Percentiles rank a stretch among this genome's conserved stretches.
Conservation (phyloP, 2,797 vertebrate species). For the Onychomys leucogaster region DNA sequence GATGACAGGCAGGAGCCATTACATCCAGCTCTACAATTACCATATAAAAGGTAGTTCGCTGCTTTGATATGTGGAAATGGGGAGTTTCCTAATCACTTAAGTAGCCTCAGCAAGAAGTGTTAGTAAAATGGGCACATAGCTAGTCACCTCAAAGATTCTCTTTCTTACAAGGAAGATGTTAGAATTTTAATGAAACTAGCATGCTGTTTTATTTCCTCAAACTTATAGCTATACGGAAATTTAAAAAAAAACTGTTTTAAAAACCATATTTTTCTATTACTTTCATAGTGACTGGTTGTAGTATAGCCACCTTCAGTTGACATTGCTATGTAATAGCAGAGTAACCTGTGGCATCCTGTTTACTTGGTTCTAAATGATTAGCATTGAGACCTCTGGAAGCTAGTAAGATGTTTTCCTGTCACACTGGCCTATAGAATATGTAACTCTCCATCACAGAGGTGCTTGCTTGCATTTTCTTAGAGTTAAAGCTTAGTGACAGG, state of each 20-base stretch:
- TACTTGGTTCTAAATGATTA: conserved; percentile 36
- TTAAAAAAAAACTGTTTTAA: background rate
- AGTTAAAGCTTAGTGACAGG: conserved; percentile 12
- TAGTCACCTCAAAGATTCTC: background rate
- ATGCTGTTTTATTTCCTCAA: conserved; percentile 39
- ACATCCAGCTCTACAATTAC: background rate
- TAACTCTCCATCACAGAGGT: conserved; percentile 21
- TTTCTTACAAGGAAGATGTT: conserved; percentile 26
- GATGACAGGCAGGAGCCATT: background rate
- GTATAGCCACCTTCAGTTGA: background rate
- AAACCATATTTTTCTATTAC: background rate
- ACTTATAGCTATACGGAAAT: background rate
- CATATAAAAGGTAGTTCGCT: background rate
- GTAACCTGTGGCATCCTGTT: background rate
- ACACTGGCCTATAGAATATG: background rate
- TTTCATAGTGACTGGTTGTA: background rate
- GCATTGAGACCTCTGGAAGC: conserved; percentile 24
- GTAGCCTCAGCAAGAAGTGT: background rate
- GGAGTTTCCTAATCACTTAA: background rate
- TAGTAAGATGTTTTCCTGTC: background rate
- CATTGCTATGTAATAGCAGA: conserved; percentile 1
- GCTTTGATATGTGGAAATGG: background rate
- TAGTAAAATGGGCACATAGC: background rate
- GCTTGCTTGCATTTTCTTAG: background rate
- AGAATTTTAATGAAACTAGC: conserved; percentile 6